These are phyloP conservation scores for Nephila pilipes DNA, from an alignment of 1,140 invertebrate genomes.

Conservation along the genomic window DNA sequence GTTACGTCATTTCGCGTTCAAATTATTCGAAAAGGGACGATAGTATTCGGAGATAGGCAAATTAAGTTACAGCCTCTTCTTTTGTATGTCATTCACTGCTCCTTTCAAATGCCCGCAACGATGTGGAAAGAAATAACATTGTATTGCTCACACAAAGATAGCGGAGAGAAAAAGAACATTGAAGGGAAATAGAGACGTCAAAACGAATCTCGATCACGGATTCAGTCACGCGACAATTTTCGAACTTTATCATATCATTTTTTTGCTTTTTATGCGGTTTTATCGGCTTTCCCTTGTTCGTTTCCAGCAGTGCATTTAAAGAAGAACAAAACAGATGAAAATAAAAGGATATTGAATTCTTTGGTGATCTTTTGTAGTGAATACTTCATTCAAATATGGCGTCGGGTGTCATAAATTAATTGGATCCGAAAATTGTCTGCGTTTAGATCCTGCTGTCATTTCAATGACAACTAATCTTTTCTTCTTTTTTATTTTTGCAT, in stretches of 20 bases:
- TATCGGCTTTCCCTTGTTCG: neutral
- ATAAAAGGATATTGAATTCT: conserved; percentile 30
- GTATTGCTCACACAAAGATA: neutral
- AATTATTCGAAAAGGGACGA: neutral
- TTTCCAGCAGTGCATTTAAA: neutral
- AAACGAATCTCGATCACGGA: conserved; percentile 33
- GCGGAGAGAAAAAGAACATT: neutral
- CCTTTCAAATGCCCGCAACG: neutral
- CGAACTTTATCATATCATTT: conserved; percentile 13
- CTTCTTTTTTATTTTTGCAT: neutral
- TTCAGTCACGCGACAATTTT: conserved; percentile 36
- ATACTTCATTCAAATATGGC: conserved; percentile 15
- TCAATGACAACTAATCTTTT: neutral
- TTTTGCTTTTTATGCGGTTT: neutral
- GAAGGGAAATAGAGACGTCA: conserved; percentile 32
- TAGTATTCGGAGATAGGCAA: neutral
- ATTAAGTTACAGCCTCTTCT: conserved; percentile 6
- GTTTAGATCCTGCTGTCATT: conserved; percentile 26
- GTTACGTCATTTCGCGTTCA: neutral
- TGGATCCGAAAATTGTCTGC: conserved; percentile 21
- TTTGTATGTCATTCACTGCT: conserved; percentile 4
- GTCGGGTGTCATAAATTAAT: conserved; percentile 26
- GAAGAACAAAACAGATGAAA: neutral
- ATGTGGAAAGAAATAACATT: neutral
- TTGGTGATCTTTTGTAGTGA: conserved; percentile 33